Percentiles rank a stretch among this genome's conserved stretches.
Evolutionary conservation across 2,113 vertebrate species (phyloP).

Genomic region (Nanorana parkeri): DNA sequence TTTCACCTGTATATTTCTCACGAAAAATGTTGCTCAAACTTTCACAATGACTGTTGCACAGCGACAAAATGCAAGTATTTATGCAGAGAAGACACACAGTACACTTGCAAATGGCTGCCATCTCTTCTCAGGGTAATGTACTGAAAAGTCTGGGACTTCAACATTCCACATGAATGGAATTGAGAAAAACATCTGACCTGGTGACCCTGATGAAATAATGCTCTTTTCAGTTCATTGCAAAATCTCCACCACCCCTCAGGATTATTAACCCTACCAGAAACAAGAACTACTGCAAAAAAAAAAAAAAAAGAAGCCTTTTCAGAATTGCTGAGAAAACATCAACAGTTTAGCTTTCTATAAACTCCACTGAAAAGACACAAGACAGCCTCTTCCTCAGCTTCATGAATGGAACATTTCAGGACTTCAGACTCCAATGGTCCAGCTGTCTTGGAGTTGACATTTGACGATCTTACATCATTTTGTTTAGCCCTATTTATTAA

Average conservation of each 20-base stretch:
- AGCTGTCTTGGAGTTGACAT: too few relatives aligned
- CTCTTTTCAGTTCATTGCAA: slow-evolving; percentile 22
- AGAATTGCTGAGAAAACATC: neutral
- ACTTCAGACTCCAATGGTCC: too few relatives aligned
- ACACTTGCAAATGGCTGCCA: neutral
- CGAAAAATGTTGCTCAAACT: too few relatives aligned
- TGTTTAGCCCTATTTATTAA: too few relatives aligned
- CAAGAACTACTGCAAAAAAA: neutral
- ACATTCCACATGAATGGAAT: slow-evolving; percentile 11
- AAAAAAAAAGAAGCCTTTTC: neutral
- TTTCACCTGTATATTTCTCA: too few relatives aligned
- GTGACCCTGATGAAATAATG: slow-evolving; percentile 6
- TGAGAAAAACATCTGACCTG: slow-evolving; percentile 2
- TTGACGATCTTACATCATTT: too few relatives aligned
- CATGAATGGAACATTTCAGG: too few relatives aligned
- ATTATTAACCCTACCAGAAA: slow-evolving; percentile 1
- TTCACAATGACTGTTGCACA: neutral
- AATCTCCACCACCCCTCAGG: neutral
- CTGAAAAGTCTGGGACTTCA: neutral
- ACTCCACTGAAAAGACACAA: too few relatives aligned
- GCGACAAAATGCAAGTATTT: neutral
- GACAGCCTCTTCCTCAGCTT: too few relatives aligned
- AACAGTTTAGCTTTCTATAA: neutral
- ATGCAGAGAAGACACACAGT: neutral
- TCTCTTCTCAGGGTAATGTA: neutral